Evolutionary conservation across 2,888 invertebrate genomes (phyloP).

Genomic region (Ennomos quercinarius): DNA sequence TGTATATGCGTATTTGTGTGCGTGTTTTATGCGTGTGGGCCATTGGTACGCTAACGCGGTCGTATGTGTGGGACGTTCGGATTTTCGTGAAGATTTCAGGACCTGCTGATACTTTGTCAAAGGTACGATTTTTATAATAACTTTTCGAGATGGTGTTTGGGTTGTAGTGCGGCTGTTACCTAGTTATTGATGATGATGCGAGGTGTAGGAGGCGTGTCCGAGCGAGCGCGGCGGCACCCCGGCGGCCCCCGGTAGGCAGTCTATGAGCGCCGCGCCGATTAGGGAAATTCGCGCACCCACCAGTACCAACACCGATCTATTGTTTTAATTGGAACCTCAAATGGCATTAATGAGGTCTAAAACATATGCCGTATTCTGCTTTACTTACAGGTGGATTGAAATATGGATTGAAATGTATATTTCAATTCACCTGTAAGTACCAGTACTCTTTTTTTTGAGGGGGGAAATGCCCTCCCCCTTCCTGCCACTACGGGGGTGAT

Average conservation of each 20-base stretch:
- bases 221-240: conserved; percentile 63
- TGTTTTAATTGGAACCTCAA: conserved; percentile 60
- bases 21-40: conserved; percentile 47
- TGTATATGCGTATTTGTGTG: conserved; percentile 49
- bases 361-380: conserved; percentile 15
- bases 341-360: conserved; percentile 29
- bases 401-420: no score
- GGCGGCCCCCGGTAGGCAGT: conserved; percentile 73
- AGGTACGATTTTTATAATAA: conserved; percentile 28
- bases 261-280: conserved; percentile 65
- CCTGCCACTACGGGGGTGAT: no score
- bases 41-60: conserved; percentile 43
- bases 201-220: conserved; percentile 69
- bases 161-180: neutral
- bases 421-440: no score
- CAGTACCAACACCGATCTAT: conserved; percentile 49
- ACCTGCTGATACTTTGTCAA: conserved; percentile 39
- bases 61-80: conserved; percentile 59
- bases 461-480: no score
- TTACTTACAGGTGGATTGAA: conserved; percentile 10
- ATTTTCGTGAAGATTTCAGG: conserved; percentile 61
- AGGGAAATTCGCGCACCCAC: conserved; percentile 68
- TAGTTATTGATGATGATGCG: conserved; percentile 2
- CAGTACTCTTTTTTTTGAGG: no score
- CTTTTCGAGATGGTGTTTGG: conserved; percentile 10